A percentile compares a stretch with the other conserved stretches of the same genome.
These are phyloP conservation scores for Odobenus rosmarus DNA, from an alignment of 2,113 vertebrate genomes.

Conservation along the genomic window DNA sequence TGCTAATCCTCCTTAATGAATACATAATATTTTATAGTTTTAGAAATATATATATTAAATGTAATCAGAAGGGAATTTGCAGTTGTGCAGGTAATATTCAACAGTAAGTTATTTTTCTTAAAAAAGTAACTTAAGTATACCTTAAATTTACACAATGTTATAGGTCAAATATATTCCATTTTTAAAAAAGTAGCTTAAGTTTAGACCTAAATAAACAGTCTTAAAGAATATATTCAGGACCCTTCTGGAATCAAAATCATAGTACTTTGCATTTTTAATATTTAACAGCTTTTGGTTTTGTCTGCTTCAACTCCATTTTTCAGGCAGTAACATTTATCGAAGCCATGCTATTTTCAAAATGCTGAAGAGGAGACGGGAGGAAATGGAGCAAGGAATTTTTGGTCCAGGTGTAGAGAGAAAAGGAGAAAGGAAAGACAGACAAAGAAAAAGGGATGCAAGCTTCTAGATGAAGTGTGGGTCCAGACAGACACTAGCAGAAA, in stretches of 20 bases:
- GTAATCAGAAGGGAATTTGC: background rate
- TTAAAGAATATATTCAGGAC: conserved; percentile 23
- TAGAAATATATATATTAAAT: background rate
- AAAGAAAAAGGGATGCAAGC: background rate
- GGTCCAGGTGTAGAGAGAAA: background rate
- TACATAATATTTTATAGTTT: background rate
- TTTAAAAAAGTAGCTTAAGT: conserved; percentile 24
- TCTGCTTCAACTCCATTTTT: conserved; percentile 37
- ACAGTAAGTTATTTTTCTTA: conserved; percentile 2
- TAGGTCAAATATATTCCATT: background rate
- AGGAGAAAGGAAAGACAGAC: background rate
- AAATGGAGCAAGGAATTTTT: background rate
- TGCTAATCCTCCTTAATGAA: conserved; percentile 5
- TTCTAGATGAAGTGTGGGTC: background rate
- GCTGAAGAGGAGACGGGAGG: background rate
- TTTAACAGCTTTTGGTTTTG: background rate
- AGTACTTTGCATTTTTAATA: conserved; percentile 39
- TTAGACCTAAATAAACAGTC: conserved; percentile 18
- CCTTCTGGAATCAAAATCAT: conserved; percentile 15
- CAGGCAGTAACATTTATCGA: conserved; percentile 10
- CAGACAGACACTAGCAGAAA: background rate
- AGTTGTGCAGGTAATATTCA: background rate
- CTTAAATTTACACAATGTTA: background rate
- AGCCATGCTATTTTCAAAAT: conserved; percentile 15
- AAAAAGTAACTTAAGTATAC: background rate